Conservation (phyloP, 2,888 invertebrate genomes). For the Aporophyla lueneburgensis region DNA sequence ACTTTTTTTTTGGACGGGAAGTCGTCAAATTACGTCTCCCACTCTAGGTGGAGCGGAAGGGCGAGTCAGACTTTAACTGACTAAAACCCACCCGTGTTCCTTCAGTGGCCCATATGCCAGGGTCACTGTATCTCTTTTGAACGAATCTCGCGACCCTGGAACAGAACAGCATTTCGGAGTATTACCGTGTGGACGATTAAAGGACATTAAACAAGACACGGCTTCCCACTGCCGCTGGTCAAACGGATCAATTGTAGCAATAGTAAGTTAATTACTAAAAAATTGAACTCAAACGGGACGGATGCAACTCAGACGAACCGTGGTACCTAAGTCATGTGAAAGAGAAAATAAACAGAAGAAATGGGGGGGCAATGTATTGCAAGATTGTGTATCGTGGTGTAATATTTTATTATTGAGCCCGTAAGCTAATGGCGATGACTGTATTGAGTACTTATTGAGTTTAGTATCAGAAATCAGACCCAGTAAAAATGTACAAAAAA, state of each 20-base stretch:
- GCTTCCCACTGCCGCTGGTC: background rate
- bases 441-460: background rate
- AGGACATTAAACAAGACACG: background rate
- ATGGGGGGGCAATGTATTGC: too few species aligned
- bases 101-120: too few species aligned
- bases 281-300: background rate
- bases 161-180: background rate
- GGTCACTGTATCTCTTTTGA: too few species aligned
- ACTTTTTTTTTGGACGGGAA: background rate
- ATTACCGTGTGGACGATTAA: background rate
- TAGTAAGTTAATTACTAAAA: background rate
- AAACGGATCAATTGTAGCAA: background rate
- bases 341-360: background rate
- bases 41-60: too few species aligned
- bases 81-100: too few species aligned
- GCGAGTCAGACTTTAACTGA: too few species aligned
- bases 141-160: too few species aligned
- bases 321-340: background rate
- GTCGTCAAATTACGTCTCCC: too few species aligned
- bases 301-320: slow-evolving; percentile 22
- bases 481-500: background rate
- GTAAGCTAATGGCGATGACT: background rate
- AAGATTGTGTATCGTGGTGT: background rate
- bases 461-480: background rate
- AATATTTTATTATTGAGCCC: background rate